Percentiles rank a stretch among this genome's conserved stretches.
These are phyloP conservation scores for Mormyrus hasselquistii DNA, from an alignment of 2,797 vertebrate species.

Conservation along the genomic window DNA sequence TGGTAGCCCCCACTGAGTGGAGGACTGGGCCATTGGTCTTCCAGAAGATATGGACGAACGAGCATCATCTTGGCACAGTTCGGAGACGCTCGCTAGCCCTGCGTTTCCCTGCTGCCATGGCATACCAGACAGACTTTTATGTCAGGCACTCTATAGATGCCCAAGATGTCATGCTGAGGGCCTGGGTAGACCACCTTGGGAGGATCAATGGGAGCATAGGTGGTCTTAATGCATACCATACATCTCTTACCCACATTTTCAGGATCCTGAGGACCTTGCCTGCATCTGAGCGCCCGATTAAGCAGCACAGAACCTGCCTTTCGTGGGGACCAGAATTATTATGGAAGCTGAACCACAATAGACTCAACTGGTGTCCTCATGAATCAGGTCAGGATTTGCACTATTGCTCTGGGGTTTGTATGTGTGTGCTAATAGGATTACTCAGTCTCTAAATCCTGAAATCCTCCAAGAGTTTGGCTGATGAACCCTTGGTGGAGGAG, in stretches of 20 bases:
- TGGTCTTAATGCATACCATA: slow-evolving; percentile 42
- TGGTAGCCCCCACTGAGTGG: slow-evolving; percentile 65
- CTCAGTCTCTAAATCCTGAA: not conserved
- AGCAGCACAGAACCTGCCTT: slow-evolving; percentile 65
- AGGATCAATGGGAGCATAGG: not conserved
- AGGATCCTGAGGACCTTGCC: slow-evolving; percentile 63
- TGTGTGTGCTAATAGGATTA: too few species aligned
- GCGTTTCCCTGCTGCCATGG: slow-evolving; percentile 69
- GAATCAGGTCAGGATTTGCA: slow-evolving; percentile 68
- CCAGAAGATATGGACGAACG: slow-evolving; percentile 72
- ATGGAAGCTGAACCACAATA: slow-evolving; percentile 64
- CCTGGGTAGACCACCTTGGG: slow-evolving; percentile 65
- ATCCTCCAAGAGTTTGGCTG: not conserved
- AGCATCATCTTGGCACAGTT: slow-evolving; percentile 45
- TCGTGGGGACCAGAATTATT: slow-evolving; percentile 73
- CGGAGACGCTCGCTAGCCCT: slow-evolving; percentile 62
- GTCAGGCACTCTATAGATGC: slow-evolving; percentile 60
- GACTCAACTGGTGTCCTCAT: slow-evolving; percentile 63
- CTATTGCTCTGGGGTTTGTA: not conserved
- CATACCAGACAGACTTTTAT: slow-evolving; percentile 67
- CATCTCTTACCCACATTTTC: slow-evolving; percentile 59
- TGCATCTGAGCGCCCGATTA: slow-evolving; percentile 61
- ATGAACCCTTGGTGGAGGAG: not conserved
- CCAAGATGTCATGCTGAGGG: slow-evolving; percentile 65
- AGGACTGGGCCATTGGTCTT: slow-evolving; percentile 68